Percentiles rank a stretch among this genome's conserved stretches.
Conservation (phyloP, 2,113 vertebrate genomes). For the Diphyllodes magnificus region DNA sequence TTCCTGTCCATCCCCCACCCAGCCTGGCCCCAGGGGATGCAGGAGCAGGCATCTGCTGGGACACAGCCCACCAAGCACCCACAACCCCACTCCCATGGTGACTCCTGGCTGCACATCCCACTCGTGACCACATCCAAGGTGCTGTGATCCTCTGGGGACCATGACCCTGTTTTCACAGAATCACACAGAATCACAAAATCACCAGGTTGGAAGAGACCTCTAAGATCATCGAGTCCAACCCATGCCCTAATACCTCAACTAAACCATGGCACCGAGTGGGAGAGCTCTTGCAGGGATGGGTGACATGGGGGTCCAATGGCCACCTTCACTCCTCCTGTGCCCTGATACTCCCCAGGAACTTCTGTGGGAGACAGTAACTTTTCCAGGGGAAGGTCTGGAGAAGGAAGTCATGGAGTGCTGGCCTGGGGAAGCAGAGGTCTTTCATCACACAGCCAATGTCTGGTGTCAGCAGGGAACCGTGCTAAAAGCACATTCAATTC, state of each 20-base stretch:
- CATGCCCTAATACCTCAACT: too few relatives aligned
- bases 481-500: slow-evolving; percentile 22
- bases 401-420: not conserved
- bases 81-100: not conserved
- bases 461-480: slow-evolving; percentile 8
- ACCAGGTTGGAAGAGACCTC: too few relatives aligned
- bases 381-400: not conserved
- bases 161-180: not conserved
- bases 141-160: not conserved
- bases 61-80: not conserved
- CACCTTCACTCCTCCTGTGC: not conserved
- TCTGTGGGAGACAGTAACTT: not conserved
- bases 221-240: too few relatives aligned
- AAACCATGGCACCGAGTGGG: too few relatives aligned
- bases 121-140: fast-evolving
- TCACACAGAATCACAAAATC: too few relatives aligned
- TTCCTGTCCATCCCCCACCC: not conserved
- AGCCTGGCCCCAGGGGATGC: too few relatives aligned
- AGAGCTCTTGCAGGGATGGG: not conserved
- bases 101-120: fast-evolving
- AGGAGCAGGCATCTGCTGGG: not conserved
- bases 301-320: not conserved
- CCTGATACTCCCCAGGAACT: not conserved
- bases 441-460: not conserved
- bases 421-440: slow-evolving; percentile 1